phyloP scores from a whole-genome alignment of 2,888 invertebrate genomes.

The Baronia brevicornis region DNA sequence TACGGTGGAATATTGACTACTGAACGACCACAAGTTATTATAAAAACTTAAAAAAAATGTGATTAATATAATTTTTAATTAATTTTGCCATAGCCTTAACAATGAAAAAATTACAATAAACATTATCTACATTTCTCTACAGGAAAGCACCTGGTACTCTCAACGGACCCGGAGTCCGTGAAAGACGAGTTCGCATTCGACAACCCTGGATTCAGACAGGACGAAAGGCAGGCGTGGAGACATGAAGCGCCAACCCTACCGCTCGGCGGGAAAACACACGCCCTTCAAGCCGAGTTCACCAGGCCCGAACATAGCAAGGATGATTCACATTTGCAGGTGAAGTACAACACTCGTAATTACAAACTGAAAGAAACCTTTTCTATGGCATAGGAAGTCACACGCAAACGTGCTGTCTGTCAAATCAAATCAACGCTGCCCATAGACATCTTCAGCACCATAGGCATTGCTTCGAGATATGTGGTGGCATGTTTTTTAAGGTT shows the following conservation, averaged over 20 bases:
- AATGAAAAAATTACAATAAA: conserved; percentile 9
- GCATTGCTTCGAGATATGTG: no score
- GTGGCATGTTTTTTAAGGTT: no score
- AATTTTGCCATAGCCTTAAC: no score
- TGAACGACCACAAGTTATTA: no score
- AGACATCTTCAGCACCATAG: no score
- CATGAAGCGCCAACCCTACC: conserved; percentile 65
- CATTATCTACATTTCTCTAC: conserved; percentile 30
- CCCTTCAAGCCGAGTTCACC: conserved; percentile 59
- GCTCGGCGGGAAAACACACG: conserved; percentile 51
- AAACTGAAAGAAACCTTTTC: conserved; percentile 2
- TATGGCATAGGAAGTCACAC: conserved; percentile 5
- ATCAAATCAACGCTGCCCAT: no score
- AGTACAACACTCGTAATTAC: no score
- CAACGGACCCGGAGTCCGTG: conserved; percentile 85
- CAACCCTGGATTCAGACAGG: conserved; percentile 83
- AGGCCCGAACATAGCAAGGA: conserved; percentile 60
- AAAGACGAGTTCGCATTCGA: conserved; percentile 87
- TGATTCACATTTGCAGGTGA: conserved; percentile 60
- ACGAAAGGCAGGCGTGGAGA: conserved; percentile 59
- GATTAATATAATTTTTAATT: no score
- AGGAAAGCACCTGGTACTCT: conserved; percentile 84
- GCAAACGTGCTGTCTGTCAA: no score
- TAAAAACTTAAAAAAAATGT: no score
- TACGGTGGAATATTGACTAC: no score